These are phyloP conservation scores for Nomada fucata DNA, from an alignment of 2,888 invertebrate species.

Conservation along the genomic window DNA sequence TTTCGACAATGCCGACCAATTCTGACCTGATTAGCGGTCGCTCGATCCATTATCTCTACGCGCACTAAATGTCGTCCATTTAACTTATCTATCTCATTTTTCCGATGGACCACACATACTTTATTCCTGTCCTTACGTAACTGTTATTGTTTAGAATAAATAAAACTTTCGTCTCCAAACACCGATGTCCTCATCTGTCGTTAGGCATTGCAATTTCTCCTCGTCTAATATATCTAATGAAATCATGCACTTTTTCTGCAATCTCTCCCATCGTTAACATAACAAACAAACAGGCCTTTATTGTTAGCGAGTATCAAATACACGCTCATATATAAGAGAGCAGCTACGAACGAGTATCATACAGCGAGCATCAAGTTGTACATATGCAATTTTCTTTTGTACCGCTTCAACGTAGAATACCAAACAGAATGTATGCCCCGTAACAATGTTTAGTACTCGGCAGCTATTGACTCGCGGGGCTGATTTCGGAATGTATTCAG, in stretches of 20 bases:
- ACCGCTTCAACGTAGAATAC: background rate
- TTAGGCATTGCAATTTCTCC: no score
- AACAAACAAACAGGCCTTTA: no score
- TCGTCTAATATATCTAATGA: no score
- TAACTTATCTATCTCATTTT: constrained; percentile 6
- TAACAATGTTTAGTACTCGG: background rate
- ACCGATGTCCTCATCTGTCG: no score
- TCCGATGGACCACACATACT: constrained; percentile 2
- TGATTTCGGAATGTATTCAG: constrained; percentile 22
- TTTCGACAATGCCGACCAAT: constrained; percentile 44
- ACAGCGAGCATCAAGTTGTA: background rate
- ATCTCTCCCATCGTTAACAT: no score
- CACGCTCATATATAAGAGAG: no score
- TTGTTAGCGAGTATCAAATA: no score
- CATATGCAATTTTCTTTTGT: background rate
- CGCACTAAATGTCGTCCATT: background rate
- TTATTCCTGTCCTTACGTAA: no score
- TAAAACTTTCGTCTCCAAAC: no score
- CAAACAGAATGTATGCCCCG: background rate
- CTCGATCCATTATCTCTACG: constrained; percentile 18
- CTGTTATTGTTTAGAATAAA: no score
- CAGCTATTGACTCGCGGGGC: background rate
- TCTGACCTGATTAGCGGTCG: constrained; percentile 44
- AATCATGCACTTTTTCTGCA: no score
- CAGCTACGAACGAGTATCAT: no score